These are phyloP conservation scores for Alviniconcha marisindica DNA, from an alignment of 1,140 invertebrate species.

Conservation along the genomic window DNA sequence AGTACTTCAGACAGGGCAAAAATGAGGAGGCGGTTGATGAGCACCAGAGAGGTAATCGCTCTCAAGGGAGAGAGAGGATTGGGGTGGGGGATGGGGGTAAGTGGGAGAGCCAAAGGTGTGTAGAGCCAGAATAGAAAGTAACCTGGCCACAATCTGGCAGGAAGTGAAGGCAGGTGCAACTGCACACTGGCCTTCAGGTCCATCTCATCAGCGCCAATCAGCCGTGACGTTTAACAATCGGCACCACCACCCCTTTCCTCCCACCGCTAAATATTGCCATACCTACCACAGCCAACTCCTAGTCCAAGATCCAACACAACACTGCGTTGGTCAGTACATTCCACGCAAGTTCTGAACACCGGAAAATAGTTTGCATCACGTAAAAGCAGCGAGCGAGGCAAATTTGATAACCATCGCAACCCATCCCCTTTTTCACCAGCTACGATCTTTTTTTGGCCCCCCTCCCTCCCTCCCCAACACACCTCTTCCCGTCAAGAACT, in stretches of 20 bases:
- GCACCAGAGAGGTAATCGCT: not conserved
- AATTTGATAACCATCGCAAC: not conserved
- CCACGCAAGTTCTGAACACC: not conserved
- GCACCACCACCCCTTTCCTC: not conserved
- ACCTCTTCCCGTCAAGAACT: conserved; percentile 42
- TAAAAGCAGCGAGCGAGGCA: not conserved
- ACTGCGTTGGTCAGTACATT: not conserved
- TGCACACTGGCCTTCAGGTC: not conserved
- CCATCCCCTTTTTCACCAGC: conserved; percentile 3
- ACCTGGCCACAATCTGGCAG: not conserved
- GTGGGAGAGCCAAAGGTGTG: not conserved
- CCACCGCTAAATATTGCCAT: no score
- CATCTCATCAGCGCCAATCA: not conserved
- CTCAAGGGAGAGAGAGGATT: not conserved
- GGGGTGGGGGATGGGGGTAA: not conserved
- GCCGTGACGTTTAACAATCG: not conserved
- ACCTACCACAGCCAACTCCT: not conserved
- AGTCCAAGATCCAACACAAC: not conserved
- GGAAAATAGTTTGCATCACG: not conserved
- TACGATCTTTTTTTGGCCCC: not conserved
- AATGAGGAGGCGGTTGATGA: conserved; percentile 19
- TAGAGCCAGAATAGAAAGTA: not conserved
- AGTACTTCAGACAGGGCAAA: conserved; percentile 28
- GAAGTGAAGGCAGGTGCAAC: conserved; percentile 9
- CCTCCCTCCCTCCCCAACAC: conserved; percentile 33